Conservation (phyloP, 2,797 vertebrate genomes). For the Xenopus petersii region DNA sequence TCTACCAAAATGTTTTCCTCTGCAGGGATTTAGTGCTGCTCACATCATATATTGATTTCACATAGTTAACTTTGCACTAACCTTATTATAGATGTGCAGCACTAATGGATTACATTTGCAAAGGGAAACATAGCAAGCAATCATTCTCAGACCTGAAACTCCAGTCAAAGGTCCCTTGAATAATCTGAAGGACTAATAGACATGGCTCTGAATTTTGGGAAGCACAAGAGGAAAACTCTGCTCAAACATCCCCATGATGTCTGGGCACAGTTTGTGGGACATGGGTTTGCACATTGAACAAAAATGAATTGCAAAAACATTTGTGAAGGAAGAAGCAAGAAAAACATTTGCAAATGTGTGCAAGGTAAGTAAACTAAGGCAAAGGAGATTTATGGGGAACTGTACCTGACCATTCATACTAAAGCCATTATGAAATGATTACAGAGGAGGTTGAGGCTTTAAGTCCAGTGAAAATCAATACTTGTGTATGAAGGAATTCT, state of each 20-base stretch:
- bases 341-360: constrained; percentile 64
- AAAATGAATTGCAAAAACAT: too few relatives aligned
- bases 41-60: constrained; percentile 77
- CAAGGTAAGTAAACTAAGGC: constrained; percentile 82
- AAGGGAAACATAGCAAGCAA: constrained; percentile 99
- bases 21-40: too few relatives aligned
- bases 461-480: constrained; percentile 99
- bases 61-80: constrained; percentile 99
- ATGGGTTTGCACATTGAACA: too few relatives aligned
- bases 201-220: too few relatives aligned
- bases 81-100: constrained; percentile 99
- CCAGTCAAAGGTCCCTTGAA: constrained; percentile 22
- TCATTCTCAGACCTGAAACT: constrained; percentile 78
- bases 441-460: constrained; percentile 99
- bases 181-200: not conserved
- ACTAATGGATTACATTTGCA: constrained; percentile 99
- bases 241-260: too few relatives aligned
- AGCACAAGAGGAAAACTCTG: too few relatives aligned
- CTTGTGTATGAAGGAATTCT: constrained; percentile 96
- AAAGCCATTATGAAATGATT: constrained; percentile 99
- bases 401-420: constrained; percentile 99
- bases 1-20: too few relatives aligned
- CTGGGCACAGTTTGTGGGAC: too few relatives aligned
- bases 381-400: constrained; percentile 97
- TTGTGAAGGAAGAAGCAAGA: constrained; percentile 8